Evolutionary conservation across 1,140 invertebrate genomes (phyloP).

Genomic region (Adelges cooleyi): DNA sequence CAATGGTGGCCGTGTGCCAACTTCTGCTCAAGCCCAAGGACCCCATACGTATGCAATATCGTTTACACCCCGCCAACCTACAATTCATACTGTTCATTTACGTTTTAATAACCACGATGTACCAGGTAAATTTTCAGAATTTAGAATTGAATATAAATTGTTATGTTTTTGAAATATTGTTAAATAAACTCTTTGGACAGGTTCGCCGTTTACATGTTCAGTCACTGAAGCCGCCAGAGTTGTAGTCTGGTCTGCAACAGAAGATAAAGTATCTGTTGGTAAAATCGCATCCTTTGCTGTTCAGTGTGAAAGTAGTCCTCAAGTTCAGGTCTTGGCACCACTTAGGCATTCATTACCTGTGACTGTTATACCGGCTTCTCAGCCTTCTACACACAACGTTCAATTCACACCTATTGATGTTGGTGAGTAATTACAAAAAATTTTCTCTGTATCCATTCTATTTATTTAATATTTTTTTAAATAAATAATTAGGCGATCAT

Average conservation of each 20-base stretch:
- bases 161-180: too few relatives aligned
- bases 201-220: constrained; percentile 60
- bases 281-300: constrained; percentile 71
- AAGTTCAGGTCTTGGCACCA: constrained; percentile 64
- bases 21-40: constrained; percentile 86
- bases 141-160: too few relatives aligned
- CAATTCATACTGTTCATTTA: constrained; percentile 81
- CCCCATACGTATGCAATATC: constrained; percentile 94
- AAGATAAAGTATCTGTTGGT: constrained; percentile 86
- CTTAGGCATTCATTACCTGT: constrained; percentile 53
- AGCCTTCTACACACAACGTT: constrained; percentile 47
- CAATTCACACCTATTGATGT: constrained; percentile 80
- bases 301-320: constrained; percentile 59
- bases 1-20: constrained; percentile 88
- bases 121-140: too few relatives aligned
- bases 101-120: constrained; percentile 93
- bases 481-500: constrained; percentile 70
- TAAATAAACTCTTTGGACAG: constrained; percentile 33
- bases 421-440: constrained; percentile 45
- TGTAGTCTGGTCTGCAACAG: constrained; percentile 49
- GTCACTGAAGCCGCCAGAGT: constrained; percentile 63
- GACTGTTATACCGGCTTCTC: constrained; percentile 42
- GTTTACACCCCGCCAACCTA: constrained; percentile 83
- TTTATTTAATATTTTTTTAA: constrained; percentile 23
- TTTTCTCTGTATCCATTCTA: neutral